phyloP scores from a whole-genome alignment of 1,140 invertebrate genomes.

The Lepidurus arcticus region DNA sequence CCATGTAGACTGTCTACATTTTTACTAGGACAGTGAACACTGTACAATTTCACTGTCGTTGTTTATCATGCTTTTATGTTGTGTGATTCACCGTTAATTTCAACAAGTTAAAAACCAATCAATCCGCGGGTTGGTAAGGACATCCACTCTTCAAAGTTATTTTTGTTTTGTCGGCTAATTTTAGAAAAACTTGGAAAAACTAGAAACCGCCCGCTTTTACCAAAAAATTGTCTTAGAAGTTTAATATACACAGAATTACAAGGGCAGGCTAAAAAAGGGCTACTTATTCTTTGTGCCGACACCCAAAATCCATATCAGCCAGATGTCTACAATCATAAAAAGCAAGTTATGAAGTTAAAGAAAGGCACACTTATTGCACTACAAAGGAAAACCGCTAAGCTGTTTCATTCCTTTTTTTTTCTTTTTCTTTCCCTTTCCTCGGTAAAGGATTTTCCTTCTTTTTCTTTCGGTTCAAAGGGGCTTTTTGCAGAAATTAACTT shows the following conservation, averaged over 20 bases:
- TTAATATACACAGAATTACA: background rate
- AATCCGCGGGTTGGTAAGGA: too few relatives aligned
- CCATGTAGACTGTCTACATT: too few relatives aligned
- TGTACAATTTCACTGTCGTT: too few relatives aligned
- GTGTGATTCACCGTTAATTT: too few relatives aligned
- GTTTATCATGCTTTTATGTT: too few relatives aligned
- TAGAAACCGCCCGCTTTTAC: background rate
- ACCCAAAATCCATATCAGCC: conserved; percentile 21
- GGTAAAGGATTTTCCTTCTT: background rate
- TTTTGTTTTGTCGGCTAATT: background rate
- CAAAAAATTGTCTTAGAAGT: background rate
- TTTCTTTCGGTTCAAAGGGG: background rate
- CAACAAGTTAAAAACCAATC: too few relatives aligned
- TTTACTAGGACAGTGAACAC: too few relatives aligned
- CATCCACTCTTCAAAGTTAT: background rate
- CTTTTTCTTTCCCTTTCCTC: background rate
- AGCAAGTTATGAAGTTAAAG: background rate
- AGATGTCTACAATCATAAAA: conserved; percentile 20
- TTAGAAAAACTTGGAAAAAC: background rate
- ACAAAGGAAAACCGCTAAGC: conserved; percentile 8
- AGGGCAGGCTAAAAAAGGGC: background rate
- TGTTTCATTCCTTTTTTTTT: background rate
- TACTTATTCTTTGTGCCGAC: background rate
- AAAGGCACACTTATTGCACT: conserved; percentile 1
- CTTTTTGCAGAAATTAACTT: background rate